phyloP scores from a whole-genome alignment of 2,797 vertebrate species.

The Sebastes vulpes region DNA sequence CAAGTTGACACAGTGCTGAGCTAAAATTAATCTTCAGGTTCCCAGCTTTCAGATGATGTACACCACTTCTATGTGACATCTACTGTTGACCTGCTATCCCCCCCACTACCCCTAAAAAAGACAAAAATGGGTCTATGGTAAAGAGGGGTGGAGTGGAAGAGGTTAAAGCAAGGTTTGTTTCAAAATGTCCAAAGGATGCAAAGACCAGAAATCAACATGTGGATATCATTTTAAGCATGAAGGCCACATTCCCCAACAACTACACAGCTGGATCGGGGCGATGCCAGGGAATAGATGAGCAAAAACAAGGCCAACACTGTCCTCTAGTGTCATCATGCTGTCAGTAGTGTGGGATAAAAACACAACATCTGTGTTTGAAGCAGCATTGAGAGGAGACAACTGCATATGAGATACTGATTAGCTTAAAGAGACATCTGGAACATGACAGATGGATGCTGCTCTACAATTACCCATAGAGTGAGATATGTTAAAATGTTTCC shows the following conservation, averaged over 20 bases:
- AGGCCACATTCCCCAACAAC: background rate
- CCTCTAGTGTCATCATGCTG: conserved; percentile 65
- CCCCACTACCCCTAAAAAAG: background rate
- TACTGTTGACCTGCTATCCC: too few relatives aligned
- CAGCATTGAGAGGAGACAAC: background rate
- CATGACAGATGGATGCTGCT: background rate
- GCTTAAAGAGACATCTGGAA: background rate
- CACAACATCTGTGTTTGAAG: background rate
- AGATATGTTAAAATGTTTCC: background rate
- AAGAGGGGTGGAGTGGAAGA: too few relatives aligned
- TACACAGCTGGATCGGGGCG: background rate
- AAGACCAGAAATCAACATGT: background rate
- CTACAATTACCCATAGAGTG: background rate
- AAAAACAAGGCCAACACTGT: conserved; percentile 48
- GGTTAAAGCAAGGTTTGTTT: background rate
- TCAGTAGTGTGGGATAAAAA: background rate
- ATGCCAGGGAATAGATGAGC: background rate
- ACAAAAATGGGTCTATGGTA: background rate
- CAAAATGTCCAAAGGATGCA: background rate
- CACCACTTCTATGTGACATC: too few relatives aligned
- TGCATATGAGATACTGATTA: background rate
- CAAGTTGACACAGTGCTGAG: too few relatives aligned
- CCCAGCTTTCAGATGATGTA: too few relatives aligned
- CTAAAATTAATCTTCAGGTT: too few relatives aligned
- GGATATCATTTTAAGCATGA: background rate